phyloP scores from a whole-genome alignment of 2,888 invertebrate genomes.

The Trimorus sp. region DNA sequence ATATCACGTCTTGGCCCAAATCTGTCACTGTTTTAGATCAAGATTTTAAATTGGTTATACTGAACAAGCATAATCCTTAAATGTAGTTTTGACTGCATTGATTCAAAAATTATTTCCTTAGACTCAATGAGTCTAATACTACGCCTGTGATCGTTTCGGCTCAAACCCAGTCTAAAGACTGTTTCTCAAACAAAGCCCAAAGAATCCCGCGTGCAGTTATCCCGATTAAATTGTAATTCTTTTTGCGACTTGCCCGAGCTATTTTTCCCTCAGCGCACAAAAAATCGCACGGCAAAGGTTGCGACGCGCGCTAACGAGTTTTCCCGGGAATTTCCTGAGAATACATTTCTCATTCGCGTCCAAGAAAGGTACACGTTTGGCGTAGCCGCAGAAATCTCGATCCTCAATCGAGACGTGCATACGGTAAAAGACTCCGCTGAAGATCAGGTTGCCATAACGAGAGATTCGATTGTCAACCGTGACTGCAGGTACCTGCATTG shows the following conservation, averaged over 20 bases:
- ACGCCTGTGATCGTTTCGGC: too few species aligned
- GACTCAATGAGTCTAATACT: too few species aligned
- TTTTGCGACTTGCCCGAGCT: conserved; percentile 38
- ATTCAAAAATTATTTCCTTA: too few species aligned
- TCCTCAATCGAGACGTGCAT: conserved; percentile 70
- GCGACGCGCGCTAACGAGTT: conserved; percentile 65
- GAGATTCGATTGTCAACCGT: conserved; percentile 68
- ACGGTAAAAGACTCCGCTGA: conserved; percentile 68
- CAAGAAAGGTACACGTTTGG: conserved; percentile 63
- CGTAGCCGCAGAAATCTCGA: conserved; percentile 66
- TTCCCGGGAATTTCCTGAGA: conserved; percentile 68
- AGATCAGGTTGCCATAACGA: conserved; percentile 72
- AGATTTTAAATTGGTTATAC: too few species aligned
- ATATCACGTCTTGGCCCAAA: too few species aligned
- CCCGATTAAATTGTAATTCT: conserved; percentile 61
- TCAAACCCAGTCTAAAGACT: too few species aligned
- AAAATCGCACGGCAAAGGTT: conserved; percentile 50
- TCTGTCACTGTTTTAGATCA: too few species aligned
- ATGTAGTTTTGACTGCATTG: too few species aligned
- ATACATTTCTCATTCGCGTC: conserved; percentile 64
- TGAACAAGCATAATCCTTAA: too few species aligned
- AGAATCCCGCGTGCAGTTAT: conserved; percentile 36
- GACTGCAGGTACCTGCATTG: conserved; percentile 67
- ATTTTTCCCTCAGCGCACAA: conserved; percentile 41
- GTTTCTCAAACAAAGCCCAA: too few species aligned